Conservation (phyloP, 2,888 invertebrate genomes). For the Pollenia labialis region DNA sequence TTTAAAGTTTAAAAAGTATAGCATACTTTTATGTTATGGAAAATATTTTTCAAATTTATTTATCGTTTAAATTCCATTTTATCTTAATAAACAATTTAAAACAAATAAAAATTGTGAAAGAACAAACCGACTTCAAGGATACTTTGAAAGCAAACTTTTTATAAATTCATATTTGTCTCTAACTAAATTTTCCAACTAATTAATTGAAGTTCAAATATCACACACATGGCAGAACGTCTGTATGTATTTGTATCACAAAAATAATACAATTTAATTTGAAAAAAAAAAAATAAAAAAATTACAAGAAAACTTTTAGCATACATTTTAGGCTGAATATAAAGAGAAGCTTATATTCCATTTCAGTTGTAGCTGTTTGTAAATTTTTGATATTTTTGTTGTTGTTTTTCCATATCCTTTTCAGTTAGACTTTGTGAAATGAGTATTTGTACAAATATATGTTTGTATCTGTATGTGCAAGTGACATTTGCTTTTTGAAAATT, state of each 20-base stretch:
- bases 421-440: slow-evolving; percentile 6
- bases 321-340: slow-evolving; percentile 52
- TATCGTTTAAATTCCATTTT: no score
- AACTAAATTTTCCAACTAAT: slow-evolving; percentile 58
- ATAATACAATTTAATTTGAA: slow-evolving; percentile 44
- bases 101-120: background rate
- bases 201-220: slow-evolving; percentile 63
- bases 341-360: slow-evolving; percentile 38
- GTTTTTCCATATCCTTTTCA: slow-evolving; percentile 21
- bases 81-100: no score
- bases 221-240: background rate
- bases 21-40: no score
- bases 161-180: background rate
- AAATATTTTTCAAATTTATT: no score
- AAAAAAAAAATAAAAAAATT: slow-evolving; percentile 10
- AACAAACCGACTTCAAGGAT: slow-evolving; percentile 31
- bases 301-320: slow-evolving; percentile 37
- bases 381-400: slow-evolving; percentile 4
- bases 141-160: slow-evolving; percentile 2
- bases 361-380: slow-evolving; percentile 29
- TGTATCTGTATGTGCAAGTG: slow-evolving; percentile 65
- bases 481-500: slow-evolving; percentile 73
- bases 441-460: background rate
- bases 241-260: background rate
- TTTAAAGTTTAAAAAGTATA: no score